phyloP scores from a whole-genome alignment of 2,888 invertebrate genomes.

The Meteorus cinctellus region DNA sequence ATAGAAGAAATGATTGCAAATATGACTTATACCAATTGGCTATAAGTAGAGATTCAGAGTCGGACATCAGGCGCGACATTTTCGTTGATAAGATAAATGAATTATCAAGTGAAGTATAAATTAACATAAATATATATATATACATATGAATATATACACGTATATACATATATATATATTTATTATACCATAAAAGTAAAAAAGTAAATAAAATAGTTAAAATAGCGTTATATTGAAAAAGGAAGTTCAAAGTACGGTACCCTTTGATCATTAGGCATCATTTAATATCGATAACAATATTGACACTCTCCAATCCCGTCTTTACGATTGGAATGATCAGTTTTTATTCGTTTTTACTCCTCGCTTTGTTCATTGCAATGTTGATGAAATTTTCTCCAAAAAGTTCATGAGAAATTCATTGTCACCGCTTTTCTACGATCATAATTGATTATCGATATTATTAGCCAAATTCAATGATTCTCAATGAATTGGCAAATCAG shows the following conservation, averaged over 20 bases:
- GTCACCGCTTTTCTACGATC: constrained; percentile 25
- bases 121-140: constrained; percentile 48
- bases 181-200: constrained; percentile 66
- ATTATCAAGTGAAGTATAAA: constrained; percentile 68
- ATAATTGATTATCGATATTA: background rate
- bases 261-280: constrained; percentile 59
- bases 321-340: constrained; percentile 27
- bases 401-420: too few relatives aligned
- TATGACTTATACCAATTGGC: background rate
- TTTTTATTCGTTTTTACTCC: constrained; percentile 38
- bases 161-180: constrained; percentile 65
- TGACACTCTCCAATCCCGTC: constrained; percentile 30
- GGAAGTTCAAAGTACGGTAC: constrained; percentile 61
- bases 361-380: constrained; percentile 27
- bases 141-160: constrained; percentile 62
- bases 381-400: too few relatives aligned
- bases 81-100: constrained; percentile 60
- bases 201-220: constrained; percentile 63
- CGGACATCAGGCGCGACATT: constrained; percentile 42
- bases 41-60: background rate
- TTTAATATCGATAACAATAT: constrained; percentile 41
- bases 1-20: background rate
- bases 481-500: too few relatives aligned
- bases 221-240: constrained; percentile 57
- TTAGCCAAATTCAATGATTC: background rate